Evolutionary conservation across 2,797 vertebrate species (phyloP).

Genomic region (Ctenopoma multispine): DNA sequence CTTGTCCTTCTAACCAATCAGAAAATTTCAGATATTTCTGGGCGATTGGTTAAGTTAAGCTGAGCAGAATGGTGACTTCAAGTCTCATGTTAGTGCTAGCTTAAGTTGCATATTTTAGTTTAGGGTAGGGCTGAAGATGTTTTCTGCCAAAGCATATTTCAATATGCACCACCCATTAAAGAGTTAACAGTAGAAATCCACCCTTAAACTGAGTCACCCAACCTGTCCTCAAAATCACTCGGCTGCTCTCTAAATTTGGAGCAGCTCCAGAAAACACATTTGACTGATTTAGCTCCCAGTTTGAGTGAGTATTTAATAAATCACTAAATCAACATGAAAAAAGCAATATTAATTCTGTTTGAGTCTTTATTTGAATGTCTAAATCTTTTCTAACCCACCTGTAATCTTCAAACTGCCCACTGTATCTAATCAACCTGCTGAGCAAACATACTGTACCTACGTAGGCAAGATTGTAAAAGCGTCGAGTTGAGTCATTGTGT

Average conservation of each 20-base stretch:
- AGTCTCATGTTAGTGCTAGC: no score
- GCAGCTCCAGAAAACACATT: conserved; percentile 34
- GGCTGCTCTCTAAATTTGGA: conserved; percentile 22
- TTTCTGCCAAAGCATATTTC: no score
- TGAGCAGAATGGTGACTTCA: no score
- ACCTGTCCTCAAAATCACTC: conserved; percentile 37
- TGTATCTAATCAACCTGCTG: conserved; percentile 51
- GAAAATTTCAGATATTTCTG: no score
- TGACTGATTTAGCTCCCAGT: conserved; percentile 35
- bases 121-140: no score
- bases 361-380: conserved; percentile 39
- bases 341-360: conserved; percentile 17
- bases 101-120: no score
- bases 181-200: conserved; percentile 31
- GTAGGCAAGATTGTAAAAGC: conserved; percentile 52
- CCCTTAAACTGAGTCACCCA: conserved; percentile 37
- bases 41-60: no score
- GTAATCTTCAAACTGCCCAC: conserved; percentile 34
- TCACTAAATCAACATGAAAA: conserved; percentile 20
- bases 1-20: no score
- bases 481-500: conserved; percentile 57
- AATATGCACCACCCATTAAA: neutral
- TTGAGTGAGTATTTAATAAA: conserved; percentile 42
- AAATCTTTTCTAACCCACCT: conserved; percentile 33
- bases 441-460: conserved; percentile 61